Base-by-base conservation (phyloP, 1,140 invertebrate species). In the Stenopsyche tienmushanensis region DNA sequence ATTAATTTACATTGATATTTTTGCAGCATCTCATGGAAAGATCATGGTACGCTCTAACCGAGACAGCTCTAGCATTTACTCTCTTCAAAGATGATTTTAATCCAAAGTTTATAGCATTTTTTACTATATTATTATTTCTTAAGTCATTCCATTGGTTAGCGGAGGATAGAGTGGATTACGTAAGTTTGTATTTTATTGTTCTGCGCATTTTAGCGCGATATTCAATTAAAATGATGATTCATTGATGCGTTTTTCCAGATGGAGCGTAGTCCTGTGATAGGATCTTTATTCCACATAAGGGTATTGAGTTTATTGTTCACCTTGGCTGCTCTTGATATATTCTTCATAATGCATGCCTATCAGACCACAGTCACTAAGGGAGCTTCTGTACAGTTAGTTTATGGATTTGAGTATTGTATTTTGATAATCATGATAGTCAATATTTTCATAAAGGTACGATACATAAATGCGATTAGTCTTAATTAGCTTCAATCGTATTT, bases 91-190 rank as follows among this genome's bases (percentile, higher is more conserved):
- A 99, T 84, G 97, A 99, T 76, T 98, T 99, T 76, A 98, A 95
- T 82, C 94, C 96, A 15, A 94, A 95, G 76, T 99, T 99, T 84
- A 94, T 99, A 73, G 96, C 96, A 10, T 81, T 99, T 39, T 99
- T 99, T 78, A 98, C 96, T 9, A 83, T 99, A 17, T 83, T 99
- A 25, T 83, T 99, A 39, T 99, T 99, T 79, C 78, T 99, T 13
- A 99, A 99, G 83, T 96, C 96, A 79, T 99, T 99, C 83, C 98
- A 99, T 83, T 99, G 98, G 98, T 80, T 99, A 15, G 94, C 94
- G 26, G 98, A 99, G 82, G 97, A 99, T 74, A 85, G 98, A 77
- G 96, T 99, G 24, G 97, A 99, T 82, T 99, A 93, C 87, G 96
- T 97, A 85, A 93, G 91, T 87, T 80, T 78, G 7, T 52, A 57